A percentile compares a stretch with the other conserved stretches of the same genome.
These are phyloP conservation scores for Conistra vaccinii DNA, from an alignment of 2,888 invertebrate genomes.

Conservation along the genomic window DNA sequence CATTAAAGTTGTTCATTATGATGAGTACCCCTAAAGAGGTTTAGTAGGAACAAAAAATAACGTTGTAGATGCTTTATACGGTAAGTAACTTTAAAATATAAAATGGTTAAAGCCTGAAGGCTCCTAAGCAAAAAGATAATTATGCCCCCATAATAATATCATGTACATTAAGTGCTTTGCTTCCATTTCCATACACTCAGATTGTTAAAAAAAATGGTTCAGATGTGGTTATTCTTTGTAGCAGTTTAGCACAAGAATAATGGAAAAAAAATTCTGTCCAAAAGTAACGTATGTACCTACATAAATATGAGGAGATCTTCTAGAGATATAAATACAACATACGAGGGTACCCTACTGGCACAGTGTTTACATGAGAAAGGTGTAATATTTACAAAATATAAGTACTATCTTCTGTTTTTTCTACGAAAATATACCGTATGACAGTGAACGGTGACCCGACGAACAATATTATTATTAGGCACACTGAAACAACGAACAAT, in stretches of 20 bases:
- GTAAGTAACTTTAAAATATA: neutral
- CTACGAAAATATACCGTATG: conserved; percentile 27
- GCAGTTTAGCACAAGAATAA: conserved; percentile 19
- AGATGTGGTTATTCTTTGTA: conserved; percentile 13
- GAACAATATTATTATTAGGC: conserved; percentile 38
- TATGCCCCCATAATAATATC: conserved; percentile 2
- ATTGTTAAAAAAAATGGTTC: conserved; percentile 19
- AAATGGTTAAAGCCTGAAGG: neutral
- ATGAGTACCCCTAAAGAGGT: no score
- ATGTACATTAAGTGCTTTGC: conserved; percentile 12
- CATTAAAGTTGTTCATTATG: no score
- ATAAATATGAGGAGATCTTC: conserved; percentile 22
- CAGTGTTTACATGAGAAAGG: conserved; percentile 20
- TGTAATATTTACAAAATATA: conserved; percentile 23
- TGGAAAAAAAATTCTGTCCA: conserved; percentile 11
- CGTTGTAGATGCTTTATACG: neutral
- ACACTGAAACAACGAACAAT: conserved; percentile 15
- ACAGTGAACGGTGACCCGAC: conserved; percentile 4
- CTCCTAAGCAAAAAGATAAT: conserved; percentile 4
- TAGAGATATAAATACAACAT: neutral
- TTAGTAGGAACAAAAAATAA: no score
- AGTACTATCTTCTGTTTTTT: conserved; percentile 2
- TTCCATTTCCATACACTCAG: conserved; percentile 19
- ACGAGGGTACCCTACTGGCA: conserved; percentile 4
- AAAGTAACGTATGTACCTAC: neutral